phyloP scores from a whole-genome alignment of 2,888 invertebrate genomes.

The Reticulitermes lucifugus region DNA sequence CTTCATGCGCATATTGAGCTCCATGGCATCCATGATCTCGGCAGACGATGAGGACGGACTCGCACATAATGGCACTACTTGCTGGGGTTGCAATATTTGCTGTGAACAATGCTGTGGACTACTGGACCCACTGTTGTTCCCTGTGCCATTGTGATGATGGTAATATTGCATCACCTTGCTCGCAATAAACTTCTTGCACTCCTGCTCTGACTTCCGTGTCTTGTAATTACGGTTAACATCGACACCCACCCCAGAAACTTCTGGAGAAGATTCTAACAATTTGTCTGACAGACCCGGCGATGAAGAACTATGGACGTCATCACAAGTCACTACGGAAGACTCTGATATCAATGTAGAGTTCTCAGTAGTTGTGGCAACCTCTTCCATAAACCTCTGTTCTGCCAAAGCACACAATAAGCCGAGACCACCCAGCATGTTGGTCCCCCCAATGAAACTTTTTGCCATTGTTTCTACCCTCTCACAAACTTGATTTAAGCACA shows the following conservation, averaged over 20 bases:
- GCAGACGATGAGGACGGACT: slow-evolving; percentile 45
- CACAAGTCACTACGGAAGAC: neutral
- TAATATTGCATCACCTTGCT: slow-evolving; percentile 59
- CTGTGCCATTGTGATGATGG: slow-evolving; percentile 42
- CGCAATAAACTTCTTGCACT: slow-evolving; percentile 59
- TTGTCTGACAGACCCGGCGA: neutral
- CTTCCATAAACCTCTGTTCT: slow-evolving; percentile 85
- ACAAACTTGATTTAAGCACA: slow-evolving; percentile 1
- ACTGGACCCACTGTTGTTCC: slow-evolving; percentile 48
- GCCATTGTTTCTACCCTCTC: slow-evolving; percentile 7
- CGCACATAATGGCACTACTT: slow-evolving; percentile 26
- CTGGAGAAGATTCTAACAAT: slow-evolving; percentile 42
- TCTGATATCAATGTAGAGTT: neutral
- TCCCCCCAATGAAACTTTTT: neutral
- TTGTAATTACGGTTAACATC: slow-evolving; percentile 57
- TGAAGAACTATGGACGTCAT: slow-evolving; percentile 3
- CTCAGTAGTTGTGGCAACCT: slow-evolving; percentile 65
- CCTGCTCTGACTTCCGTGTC: slow-evolving; percentile 57
- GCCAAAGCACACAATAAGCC: slow-evolving; percentile 86
- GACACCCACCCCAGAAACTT: slow-evolving; percentile 21
- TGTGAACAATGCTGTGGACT: slow-evolving; percentile 47
- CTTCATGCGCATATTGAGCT: slow-evolving; percentile 84
- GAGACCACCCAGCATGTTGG: slow-evolving; percentile 62
- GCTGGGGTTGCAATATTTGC: slow-evolving; percentile 6
- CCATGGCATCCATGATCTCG: slow-evolving; percentile 74